A percentile compares a stretch with the other conserved stretches of the same genome.
These are phyloP conservation scores for Rhinophrynus dorsalis DNA, from an alignment of 2,797 vertebrate species.

Conservation along the genomic window DNA sequence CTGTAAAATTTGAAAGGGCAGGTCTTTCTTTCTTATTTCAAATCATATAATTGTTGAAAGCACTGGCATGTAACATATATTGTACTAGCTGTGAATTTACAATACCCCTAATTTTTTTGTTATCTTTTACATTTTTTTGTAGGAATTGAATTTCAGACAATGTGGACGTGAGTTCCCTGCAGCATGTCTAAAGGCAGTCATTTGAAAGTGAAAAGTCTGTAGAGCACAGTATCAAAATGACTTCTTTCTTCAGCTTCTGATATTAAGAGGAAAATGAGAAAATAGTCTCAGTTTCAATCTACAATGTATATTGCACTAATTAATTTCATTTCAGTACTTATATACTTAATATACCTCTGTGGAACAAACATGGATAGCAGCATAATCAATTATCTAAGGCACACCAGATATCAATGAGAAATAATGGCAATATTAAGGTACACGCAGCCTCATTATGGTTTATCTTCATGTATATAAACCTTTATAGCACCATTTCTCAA, in stretches of 20 bases:
- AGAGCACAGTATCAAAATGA: not conserved
- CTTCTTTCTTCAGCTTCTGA: not conserved
- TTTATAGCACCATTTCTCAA: no score
- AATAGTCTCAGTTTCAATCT: not conserved
- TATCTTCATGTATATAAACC: no score
- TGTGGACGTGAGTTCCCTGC: not conserved
- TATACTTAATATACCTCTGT: not conserved
- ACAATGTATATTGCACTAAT: conserved; percentile 21
- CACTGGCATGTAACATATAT: conserved; percentile 16
- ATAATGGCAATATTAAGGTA: no score
- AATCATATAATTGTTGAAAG: conserved; percentile 56
- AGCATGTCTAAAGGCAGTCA: not conserved
- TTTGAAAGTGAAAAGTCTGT: no score
- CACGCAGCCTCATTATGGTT: no score
- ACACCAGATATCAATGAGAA: no score
- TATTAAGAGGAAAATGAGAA: not conserved
- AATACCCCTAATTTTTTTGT: not conserved
- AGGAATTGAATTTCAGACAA: not conserved
- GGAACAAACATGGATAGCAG: no score
- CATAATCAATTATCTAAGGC: no score
- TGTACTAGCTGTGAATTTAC: not conserved
- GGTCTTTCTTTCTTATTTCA: conserved; percentile 51
- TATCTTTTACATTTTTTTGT: not conserved
- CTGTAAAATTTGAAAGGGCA: conserved; percentile 51
- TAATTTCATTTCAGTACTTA: not conserved